Percentiles rank a stretch among this genome's conserved stretches.
These are phyloP conservation scores for Noctilio leporinus DNA, from an alignment of 2,113 vertebrate species.

Conservation along the genomic window DNA sequence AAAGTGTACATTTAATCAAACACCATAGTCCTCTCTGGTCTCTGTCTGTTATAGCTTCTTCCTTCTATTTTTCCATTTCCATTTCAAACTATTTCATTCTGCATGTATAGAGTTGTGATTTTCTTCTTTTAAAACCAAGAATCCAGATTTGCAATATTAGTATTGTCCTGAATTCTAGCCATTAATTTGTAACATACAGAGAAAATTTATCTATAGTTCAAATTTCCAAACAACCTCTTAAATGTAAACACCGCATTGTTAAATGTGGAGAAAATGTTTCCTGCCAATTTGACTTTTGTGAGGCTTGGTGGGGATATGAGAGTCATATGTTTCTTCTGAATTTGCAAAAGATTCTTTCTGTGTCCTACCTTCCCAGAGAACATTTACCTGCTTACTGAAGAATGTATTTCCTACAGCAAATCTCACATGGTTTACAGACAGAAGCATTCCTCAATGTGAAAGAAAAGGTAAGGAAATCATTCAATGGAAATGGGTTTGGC, in stretches of 20 bases:
- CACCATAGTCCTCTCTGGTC: not conserved
- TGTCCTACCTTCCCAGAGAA: slow-evolving; percentile 32
- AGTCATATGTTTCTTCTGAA: not conserved
- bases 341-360: not conserved
- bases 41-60: not conserved
- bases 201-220: not conserved
- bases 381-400: slow-evolving; percentile 53
- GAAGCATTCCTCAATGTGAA: slow-evolving; percentile 17
- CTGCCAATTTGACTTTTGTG: not conserved
- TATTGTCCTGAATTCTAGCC: not conserved
- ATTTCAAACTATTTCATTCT: not conserved
- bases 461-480: slow-evolving; percentile 50
- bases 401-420: slow-evolving; percentile 64
- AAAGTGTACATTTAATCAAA: not conserved
- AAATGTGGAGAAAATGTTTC: not conserved
- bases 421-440: slow-evolving; percentile 49
- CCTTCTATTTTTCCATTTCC: not conserved
- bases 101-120: not conserved
- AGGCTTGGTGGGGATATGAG: not conserved
- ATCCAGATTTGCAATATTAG: not conserved
- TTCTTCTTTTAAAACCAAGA: not conserved
- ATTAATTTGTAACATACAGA: not conserved
- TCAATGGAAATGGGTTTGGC: not conserved
- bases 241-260: not conserved
- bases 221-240: not conserved